Percentiles rank a stretch among this genome's conserved stretches.
Conservation (phyloP, 2,888 invertebrate genomes). For the Gandaritis pyraliata region DNA sequence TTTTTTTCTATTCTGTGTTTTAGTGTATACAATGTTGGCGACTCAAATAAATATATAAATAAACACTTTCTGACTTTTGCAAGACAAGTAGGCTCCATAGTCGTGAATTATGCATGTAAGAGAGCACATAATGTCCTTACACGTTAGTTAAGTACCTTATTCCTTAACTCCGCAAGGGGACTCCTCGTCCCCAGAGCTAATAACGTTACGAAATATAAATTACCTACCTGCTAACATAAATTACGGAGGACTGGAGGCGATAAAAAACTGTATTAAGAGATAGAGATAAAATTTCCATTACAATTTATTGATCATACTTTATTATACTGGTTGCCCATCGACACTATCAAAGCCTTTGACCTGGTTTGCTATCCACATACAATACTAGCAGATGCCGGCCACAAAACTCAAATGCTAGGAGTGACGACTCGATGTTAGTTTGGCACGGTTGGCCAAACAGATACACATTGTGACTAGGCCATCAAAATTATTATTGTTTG, state of each 20-base stretch:
- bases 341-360: slow-evolving; percentile 42
- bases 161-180: slow-evolving; percentile 10
- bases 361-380: slow-evolving; percentile 50
- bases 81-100: background rate
- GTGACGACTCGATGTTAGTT: slow-evolving; percentile 1
- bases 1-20: too few relatives aligned
- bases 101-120: slow-evolving; percentile 20
- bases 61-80: background rate
- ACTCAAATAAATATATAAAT: too few relatives aligned
- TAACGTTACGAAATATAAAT: slow-evolving; percentile 24
- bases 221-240: slow-evolving; percentile 27
- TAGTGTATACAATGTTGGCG: too few relatives aligned
- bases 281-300: slow-evolving; percentile 30
- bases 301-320: slow-evolving; percentile 17
- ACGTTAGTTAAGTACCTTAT: slow-evolving; percentile 15
- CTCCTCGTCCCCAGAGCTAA: slow-evolving; percentile 16
- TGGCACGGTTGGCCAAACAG: slow-evolving; percentile 10
- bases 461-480: too few relatives aligned
- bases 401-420: slow-evolving; percentile 28
- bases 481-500: too few relatives aligned
- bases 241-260: slow-evolving; percentile 15
- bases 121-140: slow-evolving; percentile 19
- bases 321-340: slow-evolving; percentile 43
- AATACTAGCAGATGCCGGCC: slow-evolving; percentile 33
- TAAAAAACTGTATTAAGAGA: slow-evolving; percentile 26